Base-by-base conservation (phyloP, 2,113 vertebrate species). In the Recurvirostra avosetta region DNA sequence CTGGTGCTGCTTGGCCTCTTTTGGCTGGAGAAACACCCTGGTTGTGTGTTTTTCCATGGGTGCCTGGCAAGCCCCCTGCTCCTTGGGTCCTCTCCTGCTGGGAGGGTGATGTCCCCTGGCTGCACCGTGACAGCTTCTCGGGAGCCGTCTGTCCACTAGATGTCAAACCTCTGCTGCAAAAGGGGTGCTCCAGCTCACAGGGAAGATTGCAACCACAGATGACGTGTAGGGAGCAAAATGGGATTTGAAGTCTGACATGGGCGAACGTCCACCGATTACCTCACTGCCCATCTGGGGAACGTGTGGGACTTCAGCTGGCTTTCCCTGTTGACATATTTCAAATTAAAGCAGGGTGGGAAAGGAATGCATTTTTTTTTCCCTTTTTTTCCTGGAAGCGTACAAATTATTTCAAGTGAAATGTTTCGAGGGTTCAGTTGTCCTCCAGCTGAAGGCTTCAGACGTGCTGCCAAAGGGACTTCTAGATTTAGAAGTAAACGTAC, bases 101-200 rank as follows among this genome's bases (percentile, higher is more conserved):
- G n/a, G 32, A 75, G 65, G 53, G 29, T 76, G 41, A 15, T 53
- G 18, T 41, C 65, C 75, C 49, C 59, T 38, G 32, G 29, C 50
- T 70, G 75, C 2, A 2, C 41, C 12, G 36, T 34, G 43, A 8
- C 66, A 36, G 76, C 47, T 80, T 53, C 93, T 80, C 3, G 0
- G 78, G 82, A 89, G 29, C 58, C 1, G 1, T 79, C 67, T 87
- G 80, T 95, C 88, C 85, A 67, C 76, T 68, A 67, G 88, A 83
- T 94, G 86, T 87, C 76, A 62, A 89, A 72, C 63, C 88, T 76
- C 49, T 22, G 62, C 93, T 86, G 73, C 67, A 53, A 3, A 41
- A 72, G 58, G 56, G 81, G 58, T 40, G 43, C 50, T 92, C 17
- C n/a, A 41, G 61, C 67, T 68, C 5, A 0, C 12, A 12, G 61